A percentile compares a stretch with the other conserved stretches of the same genome.
phyloP scores from a whole-genome alignment of 1,140 invertebrate species.

The Drosophila dunni region DNA sequence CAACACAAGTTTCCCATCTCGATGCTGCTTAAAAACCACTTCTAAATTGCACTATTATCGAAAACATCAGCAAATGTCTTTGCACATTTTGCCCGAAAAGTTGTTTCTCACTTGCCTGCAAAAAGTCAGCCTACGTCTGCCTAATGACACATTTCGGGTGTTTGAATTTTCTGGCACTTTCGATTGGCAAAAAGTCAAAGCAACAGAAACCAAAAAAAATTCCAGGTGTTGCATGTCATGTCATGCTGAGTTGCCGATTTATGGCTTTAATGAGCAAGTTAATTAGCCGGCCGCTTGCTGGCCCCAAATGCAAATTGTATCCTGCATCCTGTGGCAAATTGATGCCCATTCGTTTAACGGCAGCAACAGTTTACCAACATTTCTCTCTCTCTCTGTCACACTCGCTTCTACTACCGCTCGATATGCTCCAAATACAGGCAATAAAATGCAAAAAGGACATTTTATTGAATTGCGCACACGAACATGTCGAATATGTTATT shows the following conservation, averaged over 20 bases:
- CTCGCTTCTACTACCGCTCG: slow-evolving; percentile 6
- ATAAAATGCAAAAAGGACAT: slow-evolving; percentile 47
- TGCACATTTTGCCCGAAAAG: no score
- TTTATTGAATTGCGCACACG: slow-evolving; percentile 45
- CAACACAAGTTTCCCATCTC: background rate
- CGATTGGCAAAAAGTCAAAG: slow-evolving; percentile 36
- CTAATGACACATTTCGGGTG: slow-evolving; percentile 26
- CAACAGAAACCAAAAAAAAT: background rate
- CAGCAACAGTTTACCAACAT: slow-evolving; percentile 4
- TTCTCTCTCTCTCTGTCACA: background rate
- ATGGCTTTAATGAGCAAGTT: slow-evolving; percentile 56
- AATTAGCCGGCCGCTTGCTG: slow-evolving; percentile 36
- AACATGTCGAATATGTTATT: slow-evolving; percentile 38
- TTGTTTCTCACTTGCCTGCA: no score
- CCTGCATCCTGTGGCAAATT: slow-evolving; percentile 39
- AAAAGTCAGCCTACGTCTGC: background rate
- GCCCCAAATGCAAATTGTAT: slow-evolving; percentile 40
- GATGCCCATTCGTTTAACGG: slow-evolving; percentile 30
- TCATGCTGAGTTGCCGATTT: slow-evolving; percentile 54
- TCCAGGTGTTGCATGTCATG: slow-evolving; percentile 36
- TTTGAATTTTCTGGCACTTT: slow-evolving; percentile 7
- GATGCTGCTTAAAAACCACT: background rate
- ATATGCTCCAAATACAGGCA: slow-evolving; percentile 28
- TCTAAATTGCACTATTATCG: no score
- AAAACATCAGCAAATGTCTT: no score